Percentiles rank a stretch among this genome's conserved stretches.
Evolutionary conservation across 2,888 invertebrate genomes (phyloP).

Genomic region (Diabrotica balteata): DNA sequence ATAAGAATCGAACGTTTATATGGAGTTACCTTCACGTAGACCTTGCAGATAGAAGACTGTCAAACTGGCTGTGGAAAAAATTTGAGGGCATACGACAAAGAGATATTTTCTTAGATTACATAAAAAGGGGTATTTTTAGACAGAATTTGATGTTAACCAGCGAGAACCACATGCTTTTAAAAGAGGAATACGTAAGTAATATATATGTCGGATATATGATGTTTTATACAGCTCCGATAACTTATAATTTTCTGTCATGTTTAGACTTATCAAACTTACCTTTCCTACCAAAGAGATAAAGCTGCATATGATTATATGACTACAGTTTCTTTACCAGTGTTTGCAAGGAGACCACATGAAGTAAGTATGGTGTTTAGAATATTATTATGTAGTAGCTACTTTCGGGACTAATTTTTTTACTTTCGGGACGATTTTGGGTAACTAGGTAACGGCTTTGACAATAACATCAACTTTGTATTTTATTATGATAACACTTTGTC

Average conservation of each 20-base stretch:
- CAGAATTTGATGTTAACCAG: constrained; percentile 43
- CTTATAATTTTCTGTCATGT: neutral
- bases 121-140: constrained; percentile 60
- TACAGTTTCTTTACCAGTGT: constrained; percentile 92
- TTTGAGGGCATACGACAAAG: constrained; percentile 82
- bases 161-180: constrained; percentile 46
- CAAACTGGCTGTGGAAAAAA: constrained; percentile 89
- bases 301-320: constrained; percentile 78
- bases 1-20: constrained; percentile 76
- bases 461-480: too few relatives aligned
- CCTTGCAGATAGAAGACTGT: constrained; percentile 86
- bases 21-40: constrained; percentile 99
- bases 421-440: too few relatives aligned
- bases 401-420: too few relatives aligned
- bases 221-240: too few relatives aligned
- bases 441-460: too few relatives aligned
- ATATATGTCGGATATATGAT: neutral
- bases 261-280: constrained; percentile 43
- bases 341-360: constrained; percentile 81
- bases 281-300: constrained; percentile 65
- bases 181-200: constrained; percentile 47
- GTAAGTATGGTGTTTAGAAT: constrained; percentile 62
- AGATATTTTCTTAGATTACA: constrained; percentile 72
- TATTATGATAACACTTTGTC: too few relatives aligned
- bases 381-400: too few relatives aligned